Evolutionary conservation across 2,888 invertebrate species (phyloP).

Genomic region (Hofmannophila pseudospretella): DNA sequence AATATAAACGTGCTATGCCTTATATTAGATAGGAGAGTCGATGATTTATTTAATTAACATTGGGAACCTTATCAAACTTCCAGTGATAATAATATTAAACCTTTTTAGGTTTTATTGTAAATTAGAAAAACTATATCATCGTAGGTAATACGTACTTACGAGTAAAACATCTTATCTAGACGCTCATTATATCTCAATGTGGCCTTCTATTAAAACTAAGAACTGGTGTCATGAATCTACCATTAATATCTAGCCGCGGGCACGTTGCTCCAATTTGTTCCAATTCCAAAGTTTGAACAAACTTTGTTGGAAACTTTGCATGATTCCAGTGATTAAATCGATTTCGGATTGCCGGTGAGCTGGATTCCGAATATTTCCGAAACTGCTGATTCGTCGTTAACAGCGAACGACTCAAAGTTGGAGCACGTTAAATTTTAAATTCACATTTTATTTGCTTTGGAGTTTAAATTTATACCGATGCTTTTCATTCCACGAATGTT

Average conservation of each 20-base stretch:
- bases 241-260: conserved; percentile 68
- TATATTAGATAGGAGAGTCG: no score
- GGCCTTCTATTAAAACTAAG: conserved; percentile 44
- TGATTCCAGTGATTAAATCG: conserved; percentile 75
- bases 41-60: no score
- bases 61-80: no score
- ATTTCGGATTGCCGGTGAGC: conserved; percentile 67
- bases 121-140: no score
- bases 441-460: conserved; percentile 36
- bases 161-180: no score
- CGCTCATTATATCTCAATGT: conserved; percentile 19
- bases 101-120: no score
- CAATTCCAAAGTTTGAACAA: conserved; percentile 67
- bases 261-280: conserved; percentile 71
- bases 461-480: conserved; percentile 5
- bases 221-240: conserved; percentile 57
- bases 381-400: conserved; percentile 68
- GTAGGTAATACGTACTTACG: no score
- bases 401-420: conserved; percentile 56
- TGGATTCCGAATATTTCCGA: conserved; percentile 34
- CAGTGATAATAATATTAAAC: no score
- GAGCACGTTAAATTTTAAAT: conserved; percentile 57
- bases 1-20: no score
- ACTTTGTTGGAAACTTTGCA: conserved; percentile 68
- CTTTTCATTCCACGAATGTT: conserved; percentile 1